These are phyloP conservation scores for Sylvietta virens DNA, from an alignment of 2,113 vertebrate genomes.

Conservation along the genomic window DNA sequence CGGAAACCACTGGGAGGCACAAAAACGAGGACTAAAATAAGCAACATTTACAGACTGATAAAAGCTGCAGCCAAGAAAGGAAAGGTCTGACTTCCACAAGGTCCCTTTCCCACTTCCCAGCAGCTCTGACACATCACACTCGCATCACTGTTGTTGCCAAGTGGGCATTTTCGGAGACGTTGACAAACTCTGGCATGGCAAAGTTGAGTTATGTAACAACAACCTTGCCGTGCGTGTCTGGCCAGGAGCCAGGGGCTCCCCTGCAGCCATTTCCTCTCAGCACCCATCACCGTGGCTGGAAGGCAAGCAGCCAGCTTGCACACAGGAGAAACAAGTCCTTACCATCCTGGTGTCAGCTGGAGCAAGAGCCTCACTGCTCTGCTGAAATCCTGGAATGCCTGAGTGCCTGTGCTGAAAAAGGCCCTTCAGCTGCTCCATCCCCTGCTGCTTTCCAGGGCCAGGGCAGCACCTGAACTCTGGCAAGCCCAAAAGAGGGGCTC, in stretches of 20 bases:
- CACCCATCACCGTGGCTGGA: not conserved
- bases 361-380: not conserved
- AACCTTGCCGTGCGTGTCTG: not conserved
- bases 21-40: not conserved
- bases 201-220: not conserved
- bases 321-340: not conserved
- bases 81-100: not conserved
- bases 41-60: not conserved
- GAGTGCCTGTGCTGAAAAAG: not conserved
- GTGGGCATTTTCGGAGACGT: not conserved
- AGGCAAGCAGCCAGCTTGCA: not conserved
- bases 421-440: not conserved
- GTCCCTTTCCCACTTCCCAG: not conserved
- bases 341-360: not conserved
- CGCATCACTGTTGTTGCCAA: not conserved
- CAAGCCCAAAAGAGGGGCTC: not conserved
- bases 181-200: not conserved
- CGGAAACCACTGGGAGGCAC: not conserved
- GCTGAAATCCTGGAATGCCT: not conserved
- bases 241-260: not conserved
- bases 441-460: not conserved
- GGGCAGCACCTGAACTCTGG: rapidly evolving
- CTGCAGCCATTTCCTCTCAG: not conserved
- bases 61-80: not conserved
- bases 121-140: not conserved